Conservation (phyloP, 2,113 vertebrate species). For the Catharus minimus region DNA sequence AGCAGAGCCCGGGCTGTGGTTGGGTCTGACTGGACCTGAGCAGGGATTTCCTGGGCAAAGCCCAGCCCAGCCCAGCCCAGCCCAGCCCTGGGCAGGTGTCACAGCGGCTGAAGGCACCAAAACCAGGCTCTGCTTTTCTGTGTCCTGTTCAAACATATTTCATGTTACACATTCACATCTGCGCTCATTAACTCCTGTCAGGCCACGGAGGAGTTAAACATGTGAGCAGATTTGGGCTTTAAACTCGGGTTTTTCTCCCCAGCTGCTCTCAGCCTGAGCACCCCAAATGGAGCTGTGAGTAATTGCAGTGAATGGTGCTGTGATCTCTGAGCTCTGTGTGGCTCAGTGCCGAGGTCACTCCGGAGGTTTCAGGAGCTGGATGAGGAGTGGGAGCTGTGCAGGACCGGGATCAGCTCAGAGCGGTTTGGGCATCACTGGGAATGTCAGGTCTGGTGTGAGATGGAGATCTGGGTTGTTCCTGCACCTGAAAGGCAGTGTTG, state of each 20-base stretch:
- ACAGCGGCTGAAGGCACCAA: background rate
- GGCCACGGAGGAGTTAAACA: background rate
- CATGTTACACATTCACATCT: background rate
- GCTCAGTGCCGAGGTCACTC: background rate
- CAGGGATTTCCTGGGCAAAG: accelerated
- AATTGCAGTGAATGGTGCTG: background rate
- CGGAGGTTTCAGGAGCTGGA: background rate
- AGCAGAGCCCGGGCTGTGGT: background rate
- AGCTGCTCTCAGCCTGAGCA: background rate
- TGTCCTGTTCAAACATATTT: background rate
- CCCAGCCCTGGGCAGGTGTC: background rate
- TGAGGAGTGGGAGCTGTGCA: background rate
- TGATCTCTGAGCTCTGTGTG: background rate
- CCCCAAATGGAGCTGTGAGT: background rate
- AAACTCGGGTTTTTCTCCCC: background rate
- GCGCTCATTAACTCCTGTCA: background rate
- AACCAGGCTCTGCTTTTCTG: background rate
- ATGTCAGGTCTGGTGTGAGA: too few relatives aligned
- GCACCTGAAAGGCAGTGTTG: too few relatives aligned
- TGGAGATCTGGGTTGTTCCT: too few relatives aligned
- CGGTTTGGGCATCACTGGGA: background rate
- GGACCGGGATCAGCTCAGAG: background rate
- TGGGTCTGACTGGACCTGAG: background rate
- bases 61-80: background rate
- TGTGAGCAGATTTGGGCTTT: background rate